phyloP scores from a whole-genome alignment of 2,797 vertebrate genomes.

The Gobio occitaniae region DNA sequence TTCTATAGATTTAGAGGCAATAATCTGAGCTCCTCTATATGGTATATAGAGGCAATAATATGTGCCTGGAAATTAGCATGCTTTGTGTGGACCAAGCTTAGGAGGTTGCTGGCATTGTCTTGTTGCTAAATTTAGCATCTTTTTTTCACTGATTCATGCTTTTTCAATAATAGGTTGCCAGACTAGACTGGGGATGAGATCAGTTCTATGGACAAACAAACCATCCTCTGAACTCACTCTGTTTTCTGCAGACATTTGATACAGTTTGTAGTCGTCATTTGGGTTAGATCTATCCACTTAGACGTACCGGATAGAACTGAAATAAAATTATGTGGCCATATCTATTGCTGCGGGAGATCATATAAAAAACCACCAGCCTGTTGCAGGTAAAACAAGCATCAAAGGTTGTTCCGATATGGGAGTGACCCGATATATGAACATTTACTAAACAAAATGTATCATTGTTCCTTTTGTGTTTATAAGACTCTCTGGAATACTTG shows the following conservation, averaged over 20 bases:
- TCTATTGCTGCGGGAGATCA: background rate
- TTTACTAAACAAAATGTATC: background rate
- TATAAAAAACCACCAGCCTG: background rate
- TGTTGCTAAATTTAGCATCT: constrained; percentile 43
- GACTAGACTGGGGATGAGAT: constrained; percentile 36
- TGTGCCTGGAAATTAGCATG: background rate
- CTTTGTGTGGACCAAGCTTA: constrained; percentile 8
- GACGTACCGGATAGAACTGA: background rate
- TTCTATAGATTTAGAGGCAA: background rate
- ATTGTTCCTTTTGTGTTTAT: background rate
- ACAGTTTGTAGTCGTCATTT: background rate
- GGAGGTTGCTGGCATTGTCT: constrained; percentile 25
- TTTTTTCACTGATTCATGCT: constrained; percentile 31
- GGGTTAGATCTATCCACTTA: background rate
- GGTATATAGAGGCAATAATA: background rate
- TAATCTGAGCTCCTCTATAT: background rate
- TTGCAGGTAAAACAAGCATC: background rate
- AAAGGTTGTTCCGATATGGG: background rate
- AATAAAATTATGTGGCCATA: background rate
- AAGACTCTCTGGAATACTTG: background rate
- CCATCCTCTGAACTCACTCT: background rate
- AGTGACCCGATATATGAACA: background rate
- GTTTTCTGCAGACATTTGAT: constrained; percentile 6
- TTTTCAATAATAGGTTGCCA: constrained; percentile 48
- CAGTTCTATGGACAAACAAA: background rate